A percentile compares a stretch with the other conserved stretches of the same genome.
These are phyloP conservation scores for Drosophila cyrtoloma DNA, from an alignment of 2,888 invertebrate species.

Conservation along the genomic window DNA sequence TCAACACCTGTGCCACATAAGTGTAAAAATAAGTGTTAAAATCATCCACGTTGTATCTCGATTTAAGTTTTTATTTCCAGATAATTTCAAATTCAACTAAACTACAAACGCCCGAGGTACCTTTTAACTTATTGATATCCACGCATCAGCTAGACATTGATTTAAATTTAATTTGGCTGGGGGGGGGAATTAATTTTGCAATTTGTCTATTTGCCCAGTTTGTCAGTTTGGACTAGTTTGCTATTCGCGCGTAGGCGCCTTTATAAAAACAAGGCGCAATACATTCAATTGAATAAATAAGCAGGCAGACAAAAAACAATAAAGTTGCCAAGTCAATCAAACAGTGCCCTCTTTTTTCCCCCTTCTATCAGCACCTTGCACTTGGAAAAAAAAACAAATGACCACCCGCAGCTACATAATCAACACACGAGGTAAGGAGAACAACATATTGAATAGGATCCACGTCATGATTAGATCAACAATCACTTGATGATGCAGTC, in stretches of 20 bases:
- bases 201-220: conserved; percentile 24
- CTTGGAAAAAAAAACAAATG: conserved; percentile 42
- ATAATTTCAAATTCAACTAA: conserved; percentile 16
- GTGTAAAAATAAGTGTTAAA: neutral
- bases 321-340: conserved; percentile 37
- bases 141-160: conserved; percentile 35
- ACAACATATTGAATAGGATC: conserved; percentile 6
- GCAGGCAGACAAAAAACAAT: conserved; percentile 45
- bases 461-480: conserved; percentile 30
- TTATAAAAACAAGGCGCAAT: conserved; percentile 60
- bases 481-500: conserved; percentile 54
- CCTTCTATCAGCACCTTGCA: conserved; percentile 48
- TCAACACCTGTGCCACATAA: conserved; percentile 54
- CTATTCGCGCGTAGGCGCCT: conserved; percentile 47
- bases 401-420: conserved; percentile 53
- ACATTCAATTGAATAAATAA: conserved; percentile 53
- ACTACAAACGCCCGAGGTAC: conserved; percentile 7
- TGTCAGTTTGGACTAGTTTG: conserved; percentile 26
- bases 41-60: neutral
- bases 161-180: conserved; percentile 19
- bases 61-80: conserved; percentile 7
- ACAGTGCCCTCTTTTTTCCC: neutral
- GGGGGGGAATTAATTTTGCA: conserved; percentile 25
- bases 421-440: neutral
- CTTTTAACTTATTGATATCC: conserved; percentile 27